A percentile compares a stretch with the other conserved stretches of the same genome.
Evolutionary conservation across 2,113 vertebrate genomes (phyloP).

Genomic region (Callithrix jacchus): DNA sequence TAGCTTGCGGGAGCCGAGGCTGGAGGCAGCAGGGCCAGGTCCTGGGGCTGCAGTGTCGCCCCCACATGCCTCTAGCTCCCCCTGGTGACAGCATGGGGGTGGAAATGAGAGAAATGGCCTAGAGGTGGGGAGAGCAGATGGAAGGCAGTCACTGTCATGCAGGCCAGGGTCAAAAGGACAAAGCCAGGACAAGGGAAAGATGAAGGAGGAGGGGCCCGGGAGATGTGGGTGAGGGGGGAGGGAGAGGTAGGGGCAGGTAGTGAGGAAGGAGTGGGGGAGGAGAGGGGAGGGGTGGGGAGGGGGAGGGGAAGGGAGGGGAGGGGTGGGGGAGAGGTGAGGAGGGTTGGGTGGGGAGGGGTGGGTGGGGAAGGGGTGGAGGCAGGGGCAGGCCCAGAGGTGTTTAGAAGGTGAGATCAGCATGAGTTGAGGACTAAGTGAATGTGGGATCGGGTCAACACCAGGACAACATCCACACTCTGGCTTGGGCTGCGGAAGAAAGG

Average conservation of each 20-base stretch:
- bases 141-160: neutral
- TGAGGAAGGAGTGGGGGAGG: too few relatives aligned
- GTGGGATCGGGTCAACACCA: too few relatives aligned
- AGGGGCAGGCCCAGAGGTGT: accelerated
- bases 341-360: accelerated
- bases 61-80: neutral
- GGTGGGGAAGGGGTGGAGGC: too few relatives aligned
- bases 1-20: neutral
- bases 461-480: too few relatives aligned
- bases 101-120: neutral
- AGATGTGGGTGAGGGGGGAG: too few relatives aligned
- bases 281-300: accelerated
- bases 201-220: too few relatives aligned
- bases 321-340: too few relatives aligned
- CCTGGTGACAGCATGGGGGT: neutral
- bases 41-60: neutral
- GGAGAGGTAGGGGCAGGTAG: too few relatives aligned
- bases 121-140: neutral
- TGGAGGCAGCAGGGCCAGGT: neutral
- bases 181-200: neutral
- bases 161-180: neutral
- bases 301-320: too few relatives aligned
- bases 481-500: neutral
- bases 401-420: accelerated
- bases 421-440: neutral